Percentiles rank a stretch among this genome's conserved stretches.
Conservation (phyloP, 2,113 vertebrate species). For the Chaetura pelagica region DNA sequence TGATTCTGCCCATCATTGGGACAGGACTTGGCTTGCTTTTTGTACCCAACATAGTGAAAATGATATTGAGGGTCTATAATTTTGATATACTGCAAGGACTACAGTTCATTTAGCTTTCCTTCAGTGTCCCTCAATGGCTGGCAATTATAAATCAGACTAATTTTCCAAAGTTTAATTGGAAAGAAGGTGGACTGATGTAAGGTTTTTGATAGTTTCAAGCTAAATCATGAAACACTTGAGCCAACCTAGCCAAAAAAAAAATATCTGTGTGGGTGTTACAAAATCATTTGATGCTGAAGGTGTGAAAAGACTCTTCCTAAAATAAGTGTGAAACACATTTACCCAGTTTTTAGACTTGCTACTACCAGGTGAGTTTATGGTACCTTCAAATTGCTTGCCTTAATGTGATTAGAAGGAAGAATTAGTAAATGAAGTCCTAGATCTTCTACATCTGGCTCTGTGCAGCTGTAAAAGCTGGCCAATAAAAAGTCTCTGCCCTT, state of each 20-base stretch:
- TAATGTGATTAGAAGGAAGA: background rate
- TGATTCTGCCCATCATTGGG: background rate
- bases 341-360: background rate
- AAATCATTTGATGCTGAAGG: background rate
- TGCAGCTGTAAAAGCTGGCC: background rate
- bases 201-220: background rate
- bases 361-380: background rate
- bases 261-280: background rate
- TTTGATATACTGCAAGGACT: background rate
- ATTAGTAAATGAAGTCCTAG: background rate
- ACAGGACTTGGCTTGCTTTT: slow-evolving; percentile 1
- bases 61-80: background rate
- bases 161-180: slow-evolving; percentile 8
- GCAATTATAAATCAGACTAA: slow-evolving; percentile 4
- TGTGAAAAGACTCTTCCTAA: background rate
- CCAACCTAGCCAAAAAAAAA: background rate
- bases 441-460: background rate
- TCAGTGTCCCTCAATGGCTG: background rate
- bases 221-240: background rate
- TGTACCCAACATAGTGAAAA: background rate
- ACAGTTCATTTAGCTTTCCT: background rate
- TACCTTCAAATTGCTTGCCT: background rate
- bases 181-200: background rate
- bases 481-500: background rate
- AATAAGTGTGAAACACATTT: background rate